These are phyloP conservation scores for Chamaea fasciata DNA, from an alignment of 2,113 vertebrate species.

Conservation along the genomic window DNA sequence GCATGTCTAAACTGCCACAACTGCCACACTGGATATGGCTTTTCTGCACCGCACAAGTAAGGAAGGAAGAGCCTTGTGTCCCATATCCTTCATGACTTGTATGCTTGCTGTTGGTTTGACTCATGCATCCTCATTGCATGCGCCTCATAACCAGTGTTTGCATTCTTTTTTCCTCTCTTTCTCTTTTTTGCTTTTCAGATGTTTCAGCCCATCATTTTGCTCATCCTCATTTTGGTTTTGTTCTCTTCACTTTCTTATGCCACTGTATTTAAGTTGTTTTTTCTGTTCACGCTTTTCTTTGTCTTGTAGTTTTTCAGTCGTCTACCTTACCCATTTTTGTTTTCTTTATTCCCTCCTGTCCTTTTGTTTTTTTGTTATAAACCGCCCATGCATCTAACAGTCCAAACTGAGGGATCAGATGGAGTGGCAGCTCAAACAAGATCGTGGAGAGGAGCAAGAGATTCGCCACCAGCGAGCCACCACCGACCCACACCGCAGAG, in stretches of 20 bases:
- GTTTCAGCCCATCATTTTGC: slow-evolving; percentile 90
- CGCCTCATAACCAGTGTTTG: slow-evolving; percentile 91
- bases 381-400: slow-evolving; percentile 86
- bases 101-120: slow-evolving; percentile 83
- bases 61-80: slow-evolving; percentile 75
- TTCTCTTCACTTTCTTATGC: slow-evolving; percentile 86
- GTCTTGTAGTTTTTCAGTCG: slow-evolving; percentile 81
- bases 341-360: slow-evolving; percentile 67
- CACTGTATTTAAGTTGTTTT: slow-evolving; percentile 90
- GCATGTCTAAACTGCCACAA: slow-evolving; percentile 63
- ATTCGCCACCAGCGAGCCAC: slow-evolving; percentile 74
- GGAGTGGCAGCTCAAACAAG: slow-evolving; percentile 88
- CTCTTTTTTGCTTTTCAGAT: slow-evolving; percentile 85
- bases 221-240: slow-evolving; percentile 86
- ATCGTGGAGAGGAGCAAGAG: slow-evolving; percentile 83
- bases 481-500: slow-evolving; percentile 82
- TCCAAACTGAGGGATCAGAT: slow-evolving; percentile 95
- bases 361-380: slow-evolving; percentile 77
- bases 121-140: slow-evolving; percentile 94
- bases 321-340: slow-evolving; percentile 73
- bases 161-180: slow-evolving; percentile 80
- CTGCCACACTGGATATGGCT: slow-evolving; percentile 69
- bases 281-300: slow-evolving; percentile 90
- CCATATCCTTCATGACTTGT: slow-evolving; percentile 76
- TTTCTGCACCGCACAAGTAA: slow-evolving; percentile 73